These are phyloP conservation scores for Aphidoletes aphidimyza DNA, from an alignment of 2,888 invertebrate genomes.

Conservation along the genomic window DNA sequence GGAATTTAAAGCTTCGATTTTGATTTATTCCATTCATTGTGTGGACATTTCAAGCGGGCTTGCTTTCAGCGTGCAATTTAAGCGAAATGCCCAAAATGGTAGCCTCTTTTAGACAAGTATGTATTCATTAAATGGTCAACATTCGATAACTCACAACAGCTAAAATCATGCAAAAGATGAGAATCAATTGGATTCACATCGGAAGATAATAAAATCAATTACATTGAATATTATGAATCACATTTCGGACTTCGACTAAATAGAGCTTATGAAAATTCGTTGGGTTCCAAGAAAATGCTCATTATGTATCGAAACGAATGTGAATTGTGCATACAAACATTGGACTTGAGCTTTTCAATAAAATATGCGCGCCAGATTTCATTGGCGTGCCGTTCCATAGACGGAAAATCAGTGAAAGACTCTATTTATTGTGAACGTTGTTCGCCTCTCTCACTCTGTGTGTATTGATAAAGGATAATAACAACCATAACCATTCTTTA, in stretches of 20 bases:
- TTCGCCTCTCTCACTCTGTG: neutral
- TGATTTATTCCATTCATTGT: too few relatives aligned
- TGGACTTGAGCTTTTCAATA: neutral
- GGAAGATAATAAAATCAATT: too few relatives aligned
- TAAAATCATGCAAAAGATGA: too few relatives aligned
- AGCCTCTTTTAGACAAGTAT: too few relatives aligned
- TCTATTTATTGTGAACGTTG: neutral
- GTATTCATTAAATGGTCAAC: too few relatives aligned
- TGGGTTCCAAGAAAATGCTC: neutral
- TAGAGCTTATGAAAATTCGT: neutral
- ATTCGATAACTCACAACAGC: too few relatives aligned
- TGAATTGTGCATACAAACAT: too few relatives aligned
- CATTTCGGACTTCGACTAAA: neutral
- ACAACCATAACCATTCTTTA: slow-evolving; percentile 32
- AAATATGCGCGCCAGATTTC: neutral
- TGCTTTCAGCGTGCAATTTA: too few relatives aligned
- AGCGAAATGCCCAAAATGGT: too few relatives aligned
- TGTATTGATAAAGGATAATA: slow-evolving; percentile 34
- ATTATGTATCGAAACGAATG: neutral
- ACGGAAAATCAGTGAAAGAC: neutral
- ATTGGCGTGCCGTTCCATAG: neutral
- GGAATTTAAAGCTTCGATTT: too few relatives aligned
- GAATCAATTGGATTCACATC: neutral
- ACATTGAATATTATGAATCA: too few relatives aligned
- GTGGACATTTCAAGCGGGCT: too few relatives aligned